Conservation (phyloP, 2,888 invertebrate genomes). For the Tetheella fluctuosa region DNA sequence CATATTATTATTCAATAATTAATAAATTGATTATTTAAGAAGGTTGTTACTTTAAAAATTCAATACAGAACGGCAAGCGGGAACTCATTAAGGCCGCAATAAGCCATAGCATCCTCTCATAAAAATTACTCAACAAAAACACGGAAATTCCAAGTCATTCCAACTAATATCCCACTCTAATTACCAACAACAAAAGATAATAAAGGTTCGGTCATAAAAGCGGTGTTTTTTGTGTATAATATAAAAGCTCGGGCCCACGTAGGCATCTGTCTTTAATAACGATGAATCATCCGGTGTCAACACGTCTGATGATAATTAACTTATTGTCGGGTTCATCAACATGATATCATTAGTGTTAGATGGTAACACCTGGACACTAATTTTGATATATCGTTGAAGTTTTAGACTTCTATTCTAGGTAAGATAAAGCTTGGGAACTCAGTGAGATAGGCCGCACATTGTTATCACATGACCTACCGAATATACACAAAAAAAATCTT, state of each 20-base stretch:
- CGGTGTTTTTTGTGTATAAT: neutral
- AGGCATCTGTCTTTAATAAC: neutral
- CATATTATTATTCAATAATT: too few relatives aligned
- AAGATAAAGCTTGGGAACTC: too few relatives aligned
- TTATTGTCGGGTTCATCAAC: neutral
- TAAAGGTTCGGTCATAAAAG: neutral
- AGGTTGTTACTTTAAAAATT: too few relatives aligned
- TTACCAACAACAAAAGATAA: constrained; percentile 8
- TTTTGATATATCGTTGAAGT: too few relatives aligned
- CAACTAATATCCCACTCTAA: neutral
- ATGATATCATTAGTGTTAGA: neutral
- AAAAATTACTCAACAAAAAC: neutral
- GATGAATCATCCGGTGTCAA: neutral
- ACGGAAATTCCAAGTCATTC: constrained; percentile 1
- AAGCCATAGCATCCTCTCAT: neutral
- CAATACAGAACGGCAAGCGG: neutral
- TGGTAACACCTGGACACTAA: too few relatives aligned
- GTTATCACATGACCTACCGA: too few relatives aligned
- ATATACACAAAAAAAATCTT: too few relatives aligned
- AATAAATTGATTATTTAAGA: too few relatives aligned
- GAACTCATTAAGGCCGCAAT: neutral
- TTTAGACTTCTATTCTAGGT: too few relatives aligned
- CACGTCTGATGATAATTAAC: neutral
- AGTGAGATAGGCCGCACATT: too few relatives aligned
- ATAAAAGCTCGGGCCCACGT: neutral